Evolutionary conservation across 2,113 vertebrate species (phyloP).

Genomic region (Zosterops pallidus): DNA sequence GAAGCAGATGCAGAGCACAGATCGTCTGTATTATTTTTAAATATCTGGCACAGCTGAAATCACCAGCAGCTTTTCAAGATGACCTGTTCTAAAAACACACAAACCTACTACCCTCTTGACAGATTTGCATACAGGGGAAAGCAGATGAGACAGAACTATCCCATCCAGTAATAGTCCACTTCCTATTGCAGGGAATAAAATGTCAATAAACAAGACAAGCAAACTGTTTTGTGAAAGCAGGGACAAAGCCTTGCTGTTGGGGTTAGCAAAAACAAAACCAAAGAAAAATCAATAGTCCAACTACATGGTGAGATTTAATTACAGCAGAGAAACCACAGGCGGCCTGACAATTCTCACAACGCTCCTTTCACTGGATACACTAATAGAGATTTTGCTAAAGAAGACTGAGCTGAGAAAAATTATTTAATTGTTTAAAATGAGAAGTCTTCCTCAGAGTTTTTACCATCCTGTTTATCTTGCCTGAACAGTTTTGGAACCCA

Average conservation of each 20-base stretch:
- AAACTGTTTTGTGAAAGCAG: neutral
- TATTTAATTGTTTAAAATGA: neutral
- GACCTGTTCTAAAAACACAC: slow-evolving; percentile 47
- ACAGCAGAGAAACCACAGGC: slow-evolving; percentile 17
- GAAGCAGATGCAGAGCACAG: neutral
- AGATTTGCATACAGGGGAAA: slow-evolving; percentile 13
- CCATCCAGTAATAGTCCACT: neutral
- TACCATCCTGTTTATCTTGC: slow-evolving; percentile 35
- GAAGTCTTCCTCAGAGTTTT: neutral
- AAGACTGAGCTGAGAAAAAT: neutral
- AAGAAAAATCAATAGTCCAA: slow-evolving; percentile 10
- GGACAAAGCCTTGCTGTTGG: neutral
- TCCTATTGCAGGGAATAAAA: neutral
- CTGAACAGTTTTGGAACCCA: slow-evolving; percentile 41
- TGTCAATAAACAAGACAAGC: slow-evolving; percentile 2
- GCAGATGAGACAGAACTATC: neutral
- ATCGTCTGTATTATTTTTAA: slow-evolving; percentile 24
- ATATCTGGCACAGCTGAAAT: slow-evolving; percentile 18
- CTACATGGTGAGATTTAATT: slow-evolving; percentile 1
- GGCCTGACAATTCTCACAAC: neutral
- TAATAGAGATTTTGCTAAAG: neutral
- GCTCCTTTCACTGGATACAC: neutral
- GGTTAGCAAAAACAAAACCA: neutral
- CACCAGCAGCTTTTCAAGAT: slow-evolving; percentile 1
- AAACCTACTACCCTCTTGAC: slow-evolving; percentile 46